Evolutionary conservation across 23 tunicate genomes (phyloP), one percentile per base, ranked within the genome.

Genomic region (Ciona savignyi): DNA sequence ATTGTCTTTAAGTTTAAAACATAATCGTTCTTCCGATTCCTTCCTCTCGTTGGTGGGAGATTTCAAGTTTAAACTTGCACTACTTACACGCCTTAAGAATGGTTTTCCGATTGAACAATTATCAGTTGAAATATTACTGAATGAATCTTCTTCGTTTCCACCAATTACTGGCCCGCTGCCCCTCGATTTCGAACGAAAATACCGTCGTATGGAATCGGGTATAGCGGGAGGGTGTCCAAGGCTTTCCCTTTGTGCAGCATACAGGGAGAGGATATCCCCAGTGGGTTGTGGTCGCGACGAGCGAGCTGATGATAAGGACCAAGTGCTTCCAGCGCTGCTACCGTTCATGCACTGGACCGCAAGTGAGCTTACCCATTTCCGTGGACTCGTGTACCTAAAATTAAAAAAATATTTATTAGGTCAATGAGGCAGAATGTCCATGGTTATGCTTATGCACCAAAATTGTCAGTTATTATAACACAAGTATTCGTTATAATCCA

Each of bases 121-220:
- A 42, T 42, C 56, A 42, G 56, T 42, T 6, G 56, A 42, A 42
- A 42, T 42, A 42, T 42, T 42, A 15, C 56, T 42, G 56, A 42
- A 42, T 15, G 56, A 42, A 42, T 42, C 56, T 9, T 6, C 9
- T 15, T 15, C 56, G 56, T 42, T 42, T 6, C 9, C 9, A 42
- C 15, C 15, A n/a, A n/a, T n/a, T 15, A 42, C 56, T 6, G 56
- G 56, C 56, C 11, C 15, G n/a, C n/a, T n/a, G n/a, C n/a, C n/a
- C 15, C 15, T 42, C 56, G 56, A 42, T 42, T 42, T 42, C 11
- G 9, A 15, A 6, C 68, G 11, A 6, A 77, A 49, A 48, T 34
- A 77, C 19, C 81, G 73, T 42, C 33, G 64, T 34, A 77, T 67
- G 2, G 81, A 77, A 25, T 77, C 81, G 35, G 81, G 81, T 32